Base-by-base conservation (phyloP, 2,113 vertebrate genomes). In the Dasyornis broadbenti region DNA sequence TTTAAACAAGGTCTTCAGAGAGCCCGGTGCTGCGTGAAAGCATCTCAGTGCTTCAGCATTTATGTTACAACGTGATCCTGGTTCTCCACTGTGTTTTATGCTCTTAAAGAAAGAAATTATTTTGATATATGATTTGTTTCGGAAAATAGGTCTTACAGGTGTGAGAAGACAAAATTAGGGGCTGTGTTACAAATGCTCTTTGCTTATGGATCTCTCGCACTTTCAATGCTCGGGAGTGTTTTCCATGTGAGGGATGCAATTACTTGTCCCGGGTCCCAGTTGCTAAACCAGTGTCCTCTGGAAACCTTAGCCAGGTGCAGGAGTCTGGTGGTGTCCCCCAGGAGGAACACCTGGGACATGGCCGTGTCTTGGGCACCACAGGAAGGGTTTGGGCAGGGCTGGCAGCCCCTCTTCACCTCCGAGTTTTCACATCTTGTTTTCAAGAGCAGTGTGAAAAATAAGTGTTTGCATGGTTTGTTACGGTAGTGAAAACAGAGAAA, bases 1-100 rank as follows among this genome's bases (percentile, higher is more conserved):
- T 33, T 73, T 50, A 40, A 35, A 1, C 0, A 0, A 11, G 45
- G 30, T 50, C 33, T n/a, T 30, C 52, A 3, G 52, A 8, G 66
- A 2, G 47, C 53, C 1, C 13, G 3, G 8, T 10, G 60, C 50
- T 54, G 0, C 5, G 0, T 2, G 70, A 15, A 49, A 40, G 28
- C 35, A 2, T 28, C 66, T 26, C 9, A 6, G 0, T 10, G 2
- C 30, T 31, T 31, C 0, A 4, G 5, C 9, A 0, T 54, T 75
- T 26, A 0, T 11, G 9, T 22, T 47, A 30, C 30, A 8, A 0
- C 22, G 21, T 2, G 7, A 1, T 45, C 20, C 68, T 40, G 7
- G 1, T 54, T 13, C 50, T 37, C 14, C 1, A 0, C 13, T 13
- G 1, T 6, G 0, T 20, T 78, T 44, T 12, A 1, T 3, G 49